Conservation (phyloP, 2,797 vertebrate genomes). For the Bufotes viridis region DNA sequence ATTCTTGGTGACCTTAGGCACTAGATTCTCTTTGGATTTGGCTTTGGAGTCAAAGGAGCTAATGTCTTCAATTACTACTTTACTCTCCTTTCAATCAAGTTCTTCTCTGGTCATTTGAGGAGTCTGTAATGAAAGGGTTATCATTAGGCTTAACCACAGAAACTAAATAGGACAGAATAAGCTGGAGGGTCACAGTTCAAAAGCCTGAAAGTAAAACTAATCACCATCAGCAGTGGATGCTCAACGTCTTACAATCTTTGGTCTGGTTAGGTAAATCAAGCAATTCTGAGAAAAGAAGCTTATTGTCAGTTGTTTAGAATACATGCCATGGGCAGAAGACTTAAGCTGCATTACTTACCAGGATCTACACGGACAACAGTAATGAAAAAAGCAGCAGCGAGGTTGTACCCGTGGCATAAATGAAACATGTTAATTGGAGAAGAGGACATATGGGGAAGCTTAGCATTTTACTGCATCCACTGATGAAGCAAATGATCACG, state of each 20-base stretch:
- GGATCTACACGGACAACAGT: slow-evolving; percentile 69
- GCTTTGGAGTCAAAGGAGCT: not conserved
- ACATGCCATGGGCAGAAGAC: slow-evolving; percentile 70
- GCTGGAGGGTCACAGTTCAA: slow-evolving; percentile 65
- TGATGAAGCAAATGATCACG: slow-evolving; percentile 52
- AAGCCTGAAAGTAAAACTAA: slow-evolving; percentile 72
- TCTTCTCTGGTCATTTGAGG: not conserved
- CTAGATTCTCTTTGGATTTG: not conserved
- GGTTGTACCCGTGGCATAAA: slow-evolving; percentile 66
- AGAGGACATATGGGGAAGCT: slow-evolving; percentile 80
- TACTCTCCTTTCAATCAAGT: not conserved
- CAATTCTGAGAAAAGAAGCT: slow-evolving; percentile 82
- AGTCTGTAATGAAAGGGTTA: slow-evolving; percentile 23
- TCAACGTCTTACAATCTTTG: slow-evolving; percentile 67
- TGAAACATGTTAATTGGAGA: slow-evolving; percentile 74
- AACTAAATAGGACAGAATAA: slow-evolving; percentile 69
- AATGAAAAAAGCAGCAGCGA: slow-evolving; percentile 71
- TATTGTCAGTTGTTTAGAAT: slow-evolving; percentile 80
- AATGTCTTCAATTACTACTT: not conserved
- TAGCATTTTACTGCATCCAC: slow-evolving; percentile 66
- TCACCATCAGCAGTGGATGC: slow-evolving; percentile 68
- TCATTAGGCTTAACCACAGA: slow-evolving; percentile 51
- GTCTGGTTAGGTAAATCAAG: slow-evolving; percentile 75
- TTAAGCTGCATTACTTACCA: slow-evolving; percentile 79
- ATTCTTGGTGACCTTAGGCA: not conserved